Evolutionary conservation across 2,113 vertebrate species (phyloP).

Genomic region (Desmodus rotundus): DNA sequence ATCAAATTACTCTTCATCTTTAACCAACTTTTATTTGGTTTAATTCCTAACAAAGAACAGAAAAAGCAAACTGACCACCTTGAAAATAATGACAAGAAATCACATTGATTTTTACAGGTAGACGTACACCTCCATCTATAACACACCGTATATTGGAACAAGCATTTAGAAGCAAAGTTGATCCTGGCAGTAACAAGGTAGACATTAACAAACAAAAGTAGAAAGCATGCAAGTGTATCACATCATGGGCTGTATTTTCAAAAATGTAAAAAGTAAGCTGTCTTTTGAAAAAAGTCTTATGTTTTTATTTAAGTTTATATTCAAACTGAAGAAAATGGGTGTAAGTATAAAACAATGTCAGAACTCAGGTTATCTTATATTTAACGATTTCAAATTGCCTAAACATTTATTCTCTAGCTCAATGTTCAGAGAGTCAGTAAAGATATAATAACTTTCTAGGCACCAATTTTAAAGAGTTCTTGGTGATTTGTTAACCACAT

Average conservation of each 20-base stretch:
- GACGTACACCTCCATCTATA: background rate
- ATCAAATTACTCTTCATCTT: background rate
- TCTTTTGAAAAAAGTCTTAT: background rate
- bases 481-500: background rate
- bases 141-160: background rate
- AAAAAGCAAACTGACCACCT: background rate
- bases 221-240: background rate
- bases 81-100: slow-evolving; percentile 3
- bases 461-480: background rate
- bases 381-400: background rate
- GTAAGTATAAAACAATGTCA: background rate
- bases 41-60: background rate
- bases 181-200: background rate
- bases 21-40: background rate
- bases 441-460: background rate
- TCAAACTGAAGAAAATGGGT: background rate
- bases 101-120: background rate
- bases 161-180: background rate
- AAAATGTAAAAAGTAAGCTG: background rate
- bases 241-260: background rate
- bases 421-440: background rate
- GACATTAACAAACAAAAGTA: background rate
- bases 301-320: slow-evolving; percentile 30
- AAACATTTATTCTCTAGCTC: background rate
- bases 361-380: background rate